Evolutionary conservation across 2,113 vertebrate genomes (phyloP).

Genomic region (Hyla sarda): DNA sequence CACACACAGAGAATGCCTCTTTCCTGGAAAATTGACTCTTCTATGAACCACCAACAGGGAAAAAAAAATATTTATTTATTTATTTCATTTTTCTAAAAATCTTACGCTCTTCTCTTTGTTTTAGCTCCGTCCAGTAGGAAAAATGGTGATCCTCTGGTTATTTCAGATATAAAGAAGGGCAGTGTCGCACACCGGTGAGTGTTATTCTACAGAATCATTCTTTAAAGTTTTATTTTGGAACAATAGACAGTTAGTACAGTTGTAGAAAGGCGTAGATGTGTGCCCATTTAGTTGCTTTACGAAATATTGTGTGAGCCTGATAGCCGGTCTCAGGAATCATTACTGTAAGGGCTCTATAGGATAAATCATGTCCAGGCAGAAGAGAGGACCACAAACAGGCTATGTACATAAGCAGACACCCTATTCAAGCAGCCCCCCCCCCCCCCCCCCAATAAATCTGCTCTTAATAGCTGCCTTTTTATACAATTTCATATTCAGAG

Average conservation of each 20-base stretch:
- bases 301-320: background rate
- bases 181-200: slow-evolving; percentile 96
- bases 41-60: too few relatives aligned
- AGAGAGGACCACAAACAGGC: background rate
- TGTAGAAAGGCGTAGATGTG: too few relatives aligned
- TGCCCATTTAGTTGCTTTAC: background rate
- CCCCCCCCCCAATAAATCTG: too few relatives aligned
- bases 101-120: slow-evolving; percentile 53
- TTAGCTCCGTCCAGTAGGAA: slow-evolving; percentile 96
- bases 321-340: background rate
- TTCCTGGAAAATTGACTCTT: too few relatives aligned
- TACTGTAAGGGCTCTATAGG: background rate
- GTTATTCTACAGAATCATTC: background rate
- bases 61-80: too few relatives aligned
- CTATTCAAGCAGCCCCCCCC: background rate
- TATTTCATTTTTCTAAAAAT: background rate
- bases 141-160: slow-evolving; percentile 93
- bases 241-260: too few relatives aligned
- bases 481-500: background rate
- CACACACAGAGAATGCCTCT: too few relatives aligned
- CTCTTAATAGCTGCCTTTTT: too few relatives aligned
- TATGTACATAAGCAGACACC: background rate
- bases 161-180: slow-evolving; percentile 99
- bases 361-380: background rate
- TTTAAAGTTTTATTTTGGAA: background rate